Evolutionary conservation across 1,140 invertebrate genomes (phyloP).

Genomic region (Lucilia sericata): DNA sequence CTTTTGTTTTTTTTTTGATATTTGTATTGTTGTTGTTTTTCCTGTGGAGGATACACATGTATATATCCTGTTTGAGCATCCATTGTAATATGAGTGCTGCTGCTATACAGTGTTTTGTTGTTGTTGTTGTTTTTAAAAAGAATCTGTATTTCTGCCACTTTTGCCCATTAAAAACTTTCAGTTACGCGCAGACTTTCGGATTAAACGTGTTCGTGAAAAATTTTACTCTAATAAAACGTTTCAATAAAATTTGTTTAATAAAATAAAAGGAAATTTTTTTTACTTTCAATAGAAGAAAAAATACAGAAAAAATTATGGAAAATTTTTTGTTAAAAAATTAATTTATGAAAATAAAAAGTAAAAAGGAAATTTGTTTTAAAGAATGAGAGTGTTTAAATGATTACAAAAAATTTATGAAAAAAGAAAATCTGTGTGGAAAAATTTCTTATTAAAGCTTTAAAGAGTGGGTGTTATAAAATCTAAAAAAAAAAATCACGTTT

Average conservation of each 20-base stretch:
- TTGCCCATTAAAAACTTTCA: not conserved
- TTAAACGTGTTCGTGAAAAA: constrained; percentile 31
- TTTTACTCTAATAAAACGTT: not conserved
- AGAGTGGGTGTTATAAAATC: constrained; percentile 26
- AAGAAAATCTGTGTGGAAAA: not conserved
- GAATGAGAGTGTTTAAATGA: not conserved
- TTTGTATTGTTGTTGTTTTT: not conserved
- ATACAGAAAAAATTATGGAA: no score
- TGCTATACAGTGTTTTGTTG: not conserved
- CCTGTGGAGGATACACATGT: not conserved
- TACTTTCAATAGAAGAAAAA: no score
- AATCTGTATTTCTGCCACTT: not conserved
- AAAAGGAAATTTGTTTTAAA: not conserved
- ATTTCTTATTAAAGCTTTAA: not conserved
- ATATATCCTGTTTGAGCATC: not conserved
- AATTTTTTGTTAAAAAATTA: no score
- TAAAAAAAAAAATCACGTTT: constrained; percentile 19
- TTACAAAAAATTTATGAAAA: not conserved
- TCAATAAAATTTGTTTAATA: not conserved
- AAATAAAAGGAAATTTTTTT: constrained; percentile 14
- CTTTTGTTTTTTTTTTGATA: no score
- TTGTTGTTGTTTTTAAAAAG: not conserved
- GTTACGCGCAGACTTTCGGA: constrained; percentile 39
- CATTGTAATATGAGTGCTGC: not conserved
- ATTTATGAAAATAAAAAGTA: not conserved